These are phyloP conservation scores for Deilephila elpenor DNA, from an alignment of 2,888 invertebrate species.

Conservation along the genomic window DNA sequence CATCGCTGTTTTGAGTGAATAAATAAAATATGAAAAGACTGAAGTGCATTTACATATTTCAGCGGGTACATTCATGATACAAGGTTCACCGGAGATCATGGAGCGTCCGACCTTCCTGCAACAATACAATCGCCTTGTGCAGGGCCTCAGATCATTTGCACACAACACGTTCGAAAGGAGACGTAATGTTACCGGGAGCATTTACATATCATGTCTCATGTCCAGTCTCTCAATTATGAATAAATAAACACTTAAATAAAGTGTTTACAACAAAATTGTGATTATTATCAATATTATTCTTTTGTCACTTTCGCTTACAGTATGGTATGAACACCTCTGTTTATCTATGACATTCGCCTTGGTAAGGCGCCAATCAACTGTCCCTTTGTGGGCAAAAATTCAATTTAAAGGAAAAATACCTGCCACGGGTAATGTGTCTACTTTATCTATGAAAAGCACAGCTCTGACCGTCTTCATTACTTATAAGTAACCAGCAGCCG, in stretches of 20 bases:
- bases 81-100: not conserved
- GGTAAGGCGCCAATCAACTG: no score
- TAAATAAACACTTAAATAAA: not conserved
- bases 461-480: not conserved
- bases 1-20: not conserved
- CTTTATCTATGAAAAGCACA: not conserved
- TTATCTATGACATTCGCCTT: no score
- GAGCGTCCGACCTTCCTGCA: not conserved
- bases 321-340: no score
- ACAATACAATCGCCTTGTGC: not conserved
- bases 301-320: no score
- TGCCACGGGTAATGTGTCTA: not conserved
- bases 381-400: no score
- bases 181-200: not conserved
- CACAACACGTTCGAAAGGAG: not conserved
- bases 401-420: no score
- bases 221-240: not conserved
- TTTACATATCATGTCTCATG: not conserved
- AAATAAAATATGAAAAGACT: not conserved
- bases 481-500: not conserved
- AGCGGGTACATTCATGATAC: not conserved
- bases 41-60: not conserved
- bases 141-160: not conserved
- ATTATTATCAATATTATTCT: not conserved
- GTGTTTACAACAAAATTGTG: not conserved